Base-by-base conservation (phyloP, 2,888 invertebrate species). In the Muschampia plurimacula region DNA sequence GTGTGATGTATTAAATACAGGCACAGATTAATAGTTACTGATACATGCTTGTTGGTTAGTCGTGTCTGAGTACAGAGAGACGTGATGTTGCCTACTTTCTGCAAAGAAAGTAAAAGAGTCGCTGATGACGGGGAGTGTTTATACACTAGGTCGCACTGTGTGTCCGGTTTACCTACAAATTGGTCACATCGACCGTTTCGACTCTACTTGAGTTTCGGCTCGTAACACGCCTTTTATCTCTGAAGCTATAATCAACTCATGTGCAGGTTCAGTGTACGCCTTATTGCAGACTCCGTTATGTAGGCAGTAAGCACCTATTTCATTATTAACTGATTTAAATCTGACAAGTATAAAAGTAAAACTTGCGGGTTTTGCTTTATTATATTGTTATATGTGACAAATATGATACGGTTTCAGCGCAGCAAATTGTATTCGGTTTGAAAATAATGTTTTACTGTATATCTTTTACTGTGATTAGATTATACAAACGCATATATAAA, bases 121-220 rank as follows among this genome's bases (percentile, higher is more conserved):
- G 89, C 87, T 88, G 84, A 90, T 90, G 86, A 88, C 83, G 85
- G 81, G 79, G 78, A 79, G 82, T 74, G 83, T 83, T 82, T 84
- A 82, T 83, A 86, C 87, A 90, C 85, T 90, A 86, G 90, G 89
- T 89, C 91, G 86, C 75, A 73, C 65, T 1, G 85, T 78, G 85
- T 83, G 90, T 91, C 91, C 93, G 93, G 92, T 89, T 89, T 86
- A 84, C 87, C 87, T 87, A 86, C 88, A 88, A 89, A 93, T 91
- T 90, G 92, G 91, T 90, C 85, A 91, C 93, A 87, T 90, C 88
- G 90, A 91, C 92, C 89, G 91, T 89, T 89, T 89, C n/a, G n/a
- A n/a, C n/a, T n/a, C n/a, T n/a, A 90, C 86, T 91, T 86, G 89
- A 89, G 86, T 88, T 88, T 87, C 81, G 85, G 83, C 84, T 84